These are phyloP conservation scores for Halocynthia aurantium DNA, from an alignment of 23 tunicate genomes.

Conservation along the genomic window DNA sequence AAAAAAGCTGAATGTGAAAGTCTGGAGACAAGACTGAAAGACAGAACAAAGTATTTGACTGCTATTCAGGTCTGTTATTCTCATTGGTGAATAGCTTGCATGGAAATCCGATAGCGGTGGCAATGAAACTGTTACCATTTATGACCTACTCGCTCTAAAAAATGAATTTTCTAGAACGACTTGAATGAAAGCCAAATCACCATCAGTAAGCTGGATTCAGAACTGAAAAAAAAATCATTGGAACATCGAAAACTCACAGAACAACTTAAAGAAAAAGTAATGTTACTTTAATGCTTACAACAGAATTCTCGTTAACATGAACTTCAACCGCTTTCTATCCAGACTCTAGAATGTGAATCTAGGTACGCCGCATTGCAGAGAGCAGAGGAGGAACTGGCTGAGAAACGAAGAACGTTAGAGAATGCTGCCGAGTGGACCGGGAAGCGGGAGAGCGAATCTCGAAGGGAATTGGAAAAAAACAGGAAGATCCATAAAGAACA, in stretches of 20 bases:
- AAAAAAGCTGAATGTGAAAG: constrained; percentile 43
- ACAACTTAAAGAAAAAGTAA: not conserved
- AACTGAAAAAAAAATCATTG: constrained; percentile 16
- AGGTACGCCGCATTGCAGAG: constrained; percentile 6
- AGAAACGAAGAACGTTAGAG: constrained; percentile 34
- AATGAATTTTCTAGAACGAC: too few species aligned
- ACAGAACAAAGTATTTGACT: constrained; percentile 35
- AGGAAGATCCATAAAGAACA: constrained; percentile 52
- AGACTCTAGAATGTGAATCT: constrained; percentile 4
- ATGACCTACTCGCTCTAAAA: too few species aligned
- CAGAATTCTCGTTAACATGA: not conserved
- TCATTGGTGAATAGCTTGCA: not conserved
- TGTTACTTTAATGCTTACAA: too few species aligned
- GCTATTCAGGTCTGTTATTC: constrained; percentile 31
- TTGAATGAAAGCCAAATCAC: too few species aligned
- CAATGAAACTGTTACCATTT: too few species aligned
- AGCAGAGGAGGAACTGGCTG: constrained; percentile 22
- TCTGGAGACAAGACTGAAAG: constrained; percentile 51
- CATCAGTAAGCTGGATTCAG: not conserved
- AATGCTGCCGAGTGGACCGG: constrained; percentile 45
- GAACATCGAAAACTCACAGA: not conserved
- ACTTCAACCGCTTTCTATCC: not conserved
- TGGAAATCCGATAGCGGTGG: too few species aligned
- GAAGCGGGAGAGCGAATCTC: constrained; percentile 25
- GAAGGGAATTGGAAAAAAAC: constrained; percentile 35